Percentiles rank a stretch among this genome's conserved stretches.
phyloP scores from a whole-genome alignment of 2,888 invertebrate species.

The Gasteruption jaculator region DNA sequence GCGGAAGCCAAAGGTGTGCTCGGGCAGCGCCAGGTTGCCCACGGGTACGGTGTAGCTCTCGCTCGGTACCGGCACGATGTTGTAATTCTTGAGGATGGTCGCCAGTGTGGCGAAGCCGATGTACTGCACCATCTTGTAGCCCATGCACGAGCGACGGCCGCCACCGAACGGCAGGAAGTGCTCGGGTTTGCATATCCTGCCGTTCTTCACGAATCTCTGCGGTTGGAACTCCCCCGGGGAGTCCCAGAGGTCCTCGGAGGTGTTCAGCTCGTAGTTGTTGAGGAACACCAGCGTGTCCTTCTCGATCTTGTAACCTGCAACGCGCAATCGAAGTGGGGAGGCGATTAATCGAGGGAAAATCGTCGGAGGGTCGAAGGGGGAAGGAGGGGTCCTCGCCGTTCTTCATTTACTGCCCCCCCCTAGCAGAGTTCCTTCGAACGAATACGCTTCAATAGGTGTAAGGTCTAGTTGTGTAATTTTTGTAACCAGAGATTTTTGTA shows the following conservation, averaged over 20 bases:
- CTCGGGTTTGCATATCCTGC: constrained; percentile 59
- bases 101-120: constrained; percentile 57
- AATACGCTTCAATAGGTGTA: too few relatives aligned
- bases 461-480: too few relatives aligned
- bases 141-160: constrained; percentile 65
- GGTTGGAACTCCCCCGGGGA: constrained; percentile 60
- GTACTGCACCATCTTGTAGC: constrained; percentile 63
- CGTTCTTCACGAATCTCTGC: constrained; percentile 59
- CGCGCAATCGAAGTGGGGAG: background rate
- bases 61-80: constrained; percentile 51
- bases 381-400: too few relatives aligned
- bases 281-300: constrained; percentile 64
- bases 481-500: too few relatives aligned
- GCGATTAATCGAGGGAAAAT: constrained; percentile 15
- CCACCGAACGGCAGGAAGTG: constrained; percentile 66
- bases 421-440: too few relatives aligned
- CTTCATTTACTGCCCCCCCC: too few relatives aligned
- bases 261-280: constrained; percentile 65
- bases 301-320: constrained; percentile 57
- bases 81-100: constrained; percentile 56
- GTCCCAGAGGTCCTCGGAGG: constrained; percentile 61
- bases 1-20: constrained; percentile 53
- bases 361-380: background rate
- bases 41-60: constrained; percentile 55
- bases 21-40: constrained; percentile 57